phyloP scores from a whole-genome alignment of 1,140 invertebrate genomes.

The Drosophila teissieri region DNA sequence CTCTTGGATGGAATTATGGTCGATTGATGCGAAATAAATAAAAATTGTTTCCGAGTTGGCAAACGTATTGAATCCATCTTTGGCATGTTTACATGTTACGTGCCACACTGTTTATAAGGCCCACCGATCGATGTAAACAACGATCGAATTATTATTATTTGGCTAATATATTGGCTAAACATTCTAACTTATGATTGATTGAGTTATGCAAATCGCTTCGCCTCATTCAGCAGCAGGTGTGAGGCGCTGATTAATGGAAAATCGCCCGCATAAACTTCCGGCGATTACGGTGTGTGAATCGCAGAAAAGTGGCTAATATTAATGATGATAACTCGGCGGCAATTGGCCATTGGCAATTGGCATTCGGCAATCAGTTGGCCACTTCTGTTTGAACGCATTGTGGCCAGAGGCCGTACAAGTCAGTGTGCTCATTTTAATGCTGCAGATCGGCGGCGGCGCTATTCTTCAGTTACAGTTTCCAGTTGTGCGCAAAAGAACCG shows the following conservation, averaged over 20 bases:
- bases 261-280: conserved; percentile 22
- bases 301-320: conserved; percentile 35
- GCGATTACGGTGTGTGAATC: conserved; percentile 34
- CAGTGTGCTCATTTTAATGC: conserved; percentile 80
- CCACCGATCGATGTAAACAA: no score
- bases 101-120: no score
- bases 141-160: neutral
- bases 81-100: no score
- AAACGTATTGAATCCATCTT: no score
- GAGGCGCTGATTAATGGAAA: conserved; percentile 2
- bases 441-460: conserved; percentile 50
- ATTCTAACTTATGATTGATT: neutral
- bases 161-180: neutral
- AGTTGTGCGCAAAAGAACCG: conserved; percentile 82
- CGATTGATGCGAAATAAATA: no score
- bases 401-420: conserved; percentile 69
- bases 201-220: neutral
- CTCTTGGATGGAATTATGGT: no score
- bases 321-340: conserved; percentile 62
- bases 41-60: no score
- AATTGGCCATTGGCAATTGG: conserved; percentile 23
- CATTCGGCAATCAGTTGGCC: conserved; percentile 46
- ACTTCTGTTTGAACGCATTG: conserved; percentile 34
- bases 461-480: conserved; percentile 68
- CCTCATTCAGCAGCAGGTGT: neutral